Evolutionary conservation across 1,140 invertebrate species (phyloP), one percentile per base, ranked within the genome.

Genomic region (Cydia amplana): DNA sequence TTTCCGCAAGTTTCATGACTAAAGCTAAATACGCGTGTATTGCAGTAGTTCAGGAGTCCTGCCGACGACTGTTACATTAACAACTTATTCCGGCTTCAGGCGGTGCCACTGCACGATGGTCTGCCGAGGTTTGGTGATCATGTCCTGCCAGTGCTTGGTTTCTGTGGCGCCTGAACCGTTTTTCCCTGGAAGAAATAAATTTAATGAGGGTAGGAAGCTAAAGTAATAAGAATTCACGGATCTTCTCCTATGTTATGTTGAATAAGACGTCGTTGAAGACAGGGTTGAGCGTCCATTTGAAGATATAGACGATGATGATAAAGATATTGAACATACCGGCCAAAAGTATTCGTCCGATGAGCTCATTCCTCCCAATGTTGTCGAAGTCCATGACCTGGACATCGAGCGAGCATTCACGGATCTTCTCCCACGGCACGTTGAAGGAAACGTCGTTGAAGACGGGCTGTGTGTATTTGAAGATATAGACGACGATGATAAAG

Each of bases 331-430:
- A 86, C 91, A 91, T 89, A 97, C 97, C 97, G 83, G 97, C 97
- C 79, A 98, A 93, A 72, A 97, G 94, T 90, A 98, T 98, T 83
- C 97, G 94, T 2, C 97, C 97, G 84, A 98, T 98, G 74, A 98
- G 94, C 91, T 99, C 98, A 85, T 98, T 98, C 64, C 97, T 93
- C 28, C 97, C 97, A 76, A 98, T 98, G 86, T 98, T 98, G 89
- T 98, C 97, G 87, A 98, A 98, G 90, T 98, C 98, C 97, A 98
- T 98, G 23, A 98, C 97, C 94, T 98, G 97, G 1, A 98, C 96
- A 85, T 98, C 96, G 28, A 98, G 94, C 16, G 97, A 98, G 82
- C 97, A n/a, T n/a, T n/a, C n/a, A n/a, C n/a, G n/a, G n/a, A n/a
- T n/a, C n/a, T n/a, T n/a, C n/a, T n/a, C n/a, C n/a, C n/a, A n/a